Evolutionary conservation across 2,888 invertebrate genomes (phyloP).

Genomic region (Limnephilus marmoratus): DNA sequence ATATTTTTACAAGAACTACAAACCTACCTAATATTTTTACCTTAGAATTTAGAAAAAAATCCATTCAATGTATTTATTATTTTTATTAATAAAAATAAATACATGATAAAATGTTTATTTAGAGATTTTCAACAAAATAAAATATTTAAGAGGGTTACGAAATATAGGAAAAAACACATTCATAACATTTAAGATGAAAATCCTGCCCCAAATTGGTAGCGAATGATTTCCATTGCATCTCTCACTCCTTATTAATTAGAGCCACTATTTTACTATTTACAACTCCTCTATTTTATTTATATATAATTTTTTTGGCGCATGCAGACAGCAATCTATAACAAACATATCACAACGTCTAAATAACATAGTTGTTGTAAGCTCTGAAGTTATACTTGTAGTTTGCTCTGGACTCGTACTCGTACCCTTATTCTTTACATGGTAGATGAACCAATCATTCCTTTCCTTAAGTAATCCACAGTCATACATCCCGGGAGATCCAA

Average conservation of each 20-base stretch:
- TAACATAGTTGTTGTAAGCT: conserved; percentile 50
- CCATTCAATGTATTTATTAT: not conserved
- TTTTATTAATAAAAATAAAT: conserved; percentile 21
- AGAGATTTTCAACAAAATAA: conserved; percentile 27
- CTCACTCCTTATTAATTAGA: conserved; percentile 43
- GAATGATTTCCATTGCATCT: conserved; percentile 22
- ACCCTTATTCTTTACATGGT: not conserved
- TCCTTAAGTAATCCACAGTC: not conserved
- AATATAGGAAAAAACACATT: conserved; percentile 46
- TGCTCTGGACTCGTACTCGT: not conserved
- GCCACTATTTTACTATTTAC: conserved; percentile 59
- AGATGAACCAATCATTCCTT: not conserved
- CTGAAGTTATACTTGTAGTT: conserved; percentile 2
- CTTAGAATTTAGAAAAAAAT: not conserved
- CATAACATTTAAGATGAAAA: conserved; percentile 20
- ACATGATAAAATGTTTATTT: conserved; percentile 23
- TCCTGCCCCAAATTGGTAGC: conserved; percentile 40
- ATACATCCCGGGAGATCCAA: not conserved
- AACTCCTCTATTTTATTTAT: conserved; percentile 58
- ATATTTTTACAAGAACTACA: not conserved
- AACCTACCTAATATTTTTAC: not conserved
- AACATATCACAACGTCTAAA: conserved; percentile 53
- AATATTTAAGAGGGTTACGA: conserved; percentile 6
- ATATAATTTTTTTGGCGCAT: conserved; percentile 61
- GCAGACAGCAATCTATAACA: conserved; percentile 61